These are phyloP conservation scores for Rhabdophis nuchalis DNA, from an alignment of 2,797 vertebrate species.

Conservation along the genomic window DNA sequence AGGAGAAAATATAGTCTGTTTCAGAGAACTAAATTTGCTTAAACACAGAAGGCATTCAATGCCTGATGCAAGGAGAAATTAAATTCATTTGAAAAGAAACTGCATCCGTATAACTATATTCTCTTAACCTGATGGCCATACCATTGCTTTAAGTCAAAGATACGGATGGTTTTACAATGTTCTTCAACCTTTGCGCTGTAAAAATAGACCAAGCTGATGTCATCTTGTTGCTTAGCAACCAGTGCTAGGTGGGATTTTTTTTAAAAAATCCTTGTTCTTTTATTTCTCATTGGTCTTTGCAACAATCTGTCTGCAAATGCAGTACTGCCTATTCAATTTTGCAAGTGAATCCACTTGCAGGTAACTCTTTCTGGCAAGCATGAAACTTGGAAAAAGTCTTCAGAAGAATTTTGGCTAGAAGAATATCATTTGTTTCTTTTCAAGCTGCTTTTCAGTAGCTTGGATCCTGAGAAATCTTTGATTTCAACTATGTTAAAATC, in stretches of 20 bases:
- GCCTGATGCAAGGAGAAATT: not conserved
- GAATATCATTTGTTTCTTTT: not conserved
- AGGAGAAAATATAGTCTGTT: not conserved
- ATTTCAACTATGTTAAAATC: not conserved
- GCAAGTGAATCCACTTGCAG: slow-evolving; percentile 47
- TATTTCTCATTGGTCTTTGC: slow-evolving; percentile 53
- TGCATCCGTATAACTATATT: not conserved
- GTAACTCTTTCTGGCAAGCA: not conserved
- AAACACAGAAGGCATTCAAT: not conserved
- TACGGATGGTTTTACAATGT: slow-evolving; percentile 44
- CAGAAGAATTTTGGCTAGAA: not conserved
- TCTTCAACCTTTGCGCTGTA: slow-evolving; percentile 56
- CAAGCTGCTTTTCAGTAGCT: not conserved
- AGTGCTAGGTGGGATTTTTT: not conserved
- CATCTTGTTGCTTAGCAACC: slow-evolving; percentile 69
- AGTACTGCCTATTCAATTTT: slow-evolving; percentile 30
- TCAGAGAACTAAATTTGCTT: not conserved
- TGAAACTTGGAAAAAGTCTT: not conserved
- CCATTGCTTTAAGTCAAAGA: slow-evolving; percentile 20
- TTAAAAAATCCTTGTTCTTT: slow-evolving; percentile 44
- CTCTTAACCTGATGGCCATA: slow-evolving; percentile 27
- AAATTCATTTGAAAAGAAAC: not conserved
- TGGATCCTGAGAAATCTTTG: not conserved
- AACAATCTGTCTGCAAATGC: slow-evolving; percentile 27
- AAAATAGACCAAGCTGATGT: slow-evolving; percentile 67